Base-by-base conservation (phyloP, 2,797 vertebrate genomes). In the Rachycentron canadum region DNA sequence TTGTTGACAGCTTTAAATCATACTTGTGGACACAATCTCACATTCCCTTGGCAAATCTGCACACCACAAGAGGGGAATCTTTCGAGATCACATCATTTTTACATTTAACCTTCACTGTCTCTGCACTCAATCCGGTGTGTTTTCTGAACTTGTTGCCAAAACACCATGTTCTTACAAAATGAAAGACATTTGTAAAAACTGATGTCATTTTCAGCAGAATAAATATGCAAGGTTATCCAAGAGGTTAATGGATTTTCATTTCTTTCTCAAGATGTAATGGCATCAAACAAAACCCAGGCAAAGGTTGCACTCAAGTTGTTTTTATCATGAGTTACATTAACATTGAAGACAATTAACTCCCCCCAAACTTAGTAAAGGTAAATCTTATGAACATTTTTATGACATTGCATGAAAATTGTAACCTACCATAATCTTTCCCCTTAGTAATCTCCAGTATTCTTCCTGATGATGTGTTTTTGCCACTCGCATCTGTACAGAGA, bases 401-500 rank as follows among this genome's bases (percentile, higher is more conserved):
- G 75, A 73, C 69, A 64, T 62, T 38, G 76, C 17, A 36, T 71
- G 82, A 74, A 84, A 82, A 74, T 34, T 64, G 2, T 60, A 81
- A 95, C 96, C 96, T 94, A 99, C 98, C 98, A 82, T 99, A 99
- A 91, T 99, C 98, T 92, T 97, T 98, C 34, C 98, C 98, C 84
- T 97, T 98, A 69, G 95, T 93, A 78, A 99, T 97, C 93, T 98
- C 97, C 91, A 99, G 89, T 84, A 99, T 98, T 94, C 97, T 97
- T 85, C 96, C 96, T 36, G 96, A 95, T 69, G 97, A 97, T 85
- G 96, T 93, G 90, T 99, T 99, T 92, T 95, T 98, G 80, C 95
- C 96, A 79, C 95, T 97, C 76, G 96, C 96, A 78, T 99, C 98
- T 68, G 97, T 98, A 88, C 98, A 99, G 73, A 99, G 94, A 87